Evolutionary conservation across 1,140 invertebrate genomes (phyloP).

Genomic region (Drosophila subobscura): DNA sequence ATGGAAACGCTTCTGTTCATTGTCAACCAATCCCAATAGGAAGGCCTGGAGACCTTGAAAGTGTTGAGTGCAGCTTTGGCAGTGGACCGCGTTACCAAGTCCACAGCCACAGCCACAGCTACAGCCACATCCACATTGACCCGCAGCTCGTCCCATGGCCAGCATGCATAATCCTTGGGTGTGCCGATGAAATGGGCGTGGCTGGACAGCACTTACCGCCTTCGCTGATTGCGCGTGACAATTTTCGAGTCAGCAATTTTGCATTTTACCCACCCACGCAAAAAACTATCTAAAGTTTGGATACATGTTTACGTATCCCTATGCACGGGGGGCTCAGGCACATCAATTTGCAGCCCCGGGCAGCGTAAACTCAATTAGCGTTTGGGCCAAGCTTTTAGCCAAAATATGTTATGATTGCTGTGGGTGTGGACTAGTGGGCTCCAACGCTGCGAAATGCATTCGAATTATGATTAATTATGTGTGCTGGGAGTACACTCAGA

Average conservation of each 20-base stretch:
- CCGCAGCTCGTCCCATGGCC: background rate
- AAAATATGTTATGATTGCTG: constrained; percentile 71
- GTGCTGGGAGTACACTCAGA: constrained; percentile 20
- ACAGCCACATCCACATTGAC: background rate
- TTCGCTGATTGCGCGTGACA: constrained; percentile 71
- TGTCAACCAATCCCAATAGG: constrained; percentile 49
- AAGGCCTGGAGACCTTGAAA: constrained; percentile 54
- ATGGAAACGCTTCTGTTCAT: constrained; percentile 57
- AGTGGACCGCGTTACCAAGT: constrained; percentile 10
- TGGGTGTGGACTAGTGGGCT: constrained; percentile 22
- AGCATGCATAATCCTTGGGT: constrained; percentile 48
- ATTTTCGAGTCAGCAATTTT: constrained; percentile 71
- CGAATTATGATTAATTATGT: constrained; percentile 37
- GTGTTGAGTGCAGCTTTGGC: constrained; percentile 31
- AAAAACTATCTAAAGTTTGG: constrained; percentile 28
- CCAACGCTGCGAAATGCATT: constrained; percentile 51
- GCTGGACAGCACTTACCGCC: constrained; percentile 55
- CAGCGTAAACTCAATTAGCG: constrained; percentile 73
- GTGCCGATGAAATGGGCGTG: constrained; percentile 12
- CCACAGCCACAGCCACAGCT: constrained; percentile 17
- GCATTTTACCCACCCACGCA: constrained; percentile 48
- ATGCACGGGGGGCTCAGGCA: constrained; percentile 18
- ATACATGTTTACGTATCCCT: background rate
- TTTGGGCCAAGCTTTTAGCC: constrained; percentile 69
- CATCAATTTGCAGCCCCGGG: constrained; percentile 57